Evolutionary conservation across 2,113 vertebrate species (phyloP).

Genomic region (Cephalopholis sonnerati): DNA sequence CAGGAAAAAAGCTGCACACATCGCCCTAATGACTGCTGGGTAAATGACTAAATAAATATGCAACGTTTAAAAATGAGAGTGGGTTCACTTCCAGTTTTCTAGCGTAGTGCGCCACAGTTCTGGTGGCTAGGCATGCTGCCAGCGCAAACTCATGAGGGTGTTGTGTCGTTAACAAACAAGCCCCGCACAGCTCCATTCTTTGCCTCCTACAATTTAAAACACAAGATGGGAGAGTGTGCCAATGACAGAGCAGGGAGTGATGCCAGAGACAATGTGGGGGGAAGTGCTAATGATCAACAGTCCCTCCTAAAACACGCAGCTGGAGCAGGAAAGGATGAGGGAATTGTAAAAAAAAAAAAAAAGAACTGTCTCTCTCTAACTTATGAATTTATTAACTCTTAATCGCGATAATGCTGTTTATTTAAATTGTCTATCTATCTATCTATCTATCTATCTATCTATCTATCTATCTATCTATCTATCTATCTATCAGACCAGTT

Average conservation of each 20-base stretch:
- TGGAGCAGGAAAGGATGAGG: constrained; percentile 66
- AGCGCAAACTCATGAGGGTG: constrained; percentile 80
- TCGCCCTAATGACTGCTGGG: constrained; percentile 76
- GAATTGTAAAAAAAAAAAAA: constrained; percentile 36
- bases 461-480: neutral
- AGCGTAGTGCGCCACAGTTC: constrained; percentile 64
- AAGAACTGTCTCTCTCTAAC: constrained; percentile 18
- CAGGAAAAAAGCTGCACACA: constrained; percentile 58
- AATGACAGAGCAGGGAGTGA: constrained; percentile 75
- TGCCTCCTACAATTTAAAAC: constrained; percentile 82
- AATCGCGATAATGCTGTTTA: neutral
- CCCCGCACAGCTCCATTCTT: constrained; percentile 78
- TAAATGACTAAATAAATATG: constrained; percentile 82
- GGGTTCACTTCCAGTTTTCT: constrained; percentile 81
- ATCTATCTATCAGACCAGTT: neutral
- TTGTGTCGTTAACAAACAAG: constrained; percentile 85
- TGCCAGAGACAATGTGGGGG: constrained; percentile 74
- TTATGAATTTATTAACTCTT: constrained; percentile 39
- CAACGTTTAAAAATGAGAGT: constrained; percentile 77
- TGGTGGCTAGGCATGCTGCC: constrained; percentile 80
- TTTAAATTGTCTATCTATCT: neutral
- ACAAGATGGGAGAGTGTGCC: constrained; percentile 74
- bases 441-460: neutral
- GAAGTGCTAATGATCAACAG: constrained; percentile 82
- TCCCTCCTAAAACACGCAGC: constrained; percentile 76